Conservation (phyloP, 1,140 invertebrate genomes). For the Mylabris phalerata region DNA sequence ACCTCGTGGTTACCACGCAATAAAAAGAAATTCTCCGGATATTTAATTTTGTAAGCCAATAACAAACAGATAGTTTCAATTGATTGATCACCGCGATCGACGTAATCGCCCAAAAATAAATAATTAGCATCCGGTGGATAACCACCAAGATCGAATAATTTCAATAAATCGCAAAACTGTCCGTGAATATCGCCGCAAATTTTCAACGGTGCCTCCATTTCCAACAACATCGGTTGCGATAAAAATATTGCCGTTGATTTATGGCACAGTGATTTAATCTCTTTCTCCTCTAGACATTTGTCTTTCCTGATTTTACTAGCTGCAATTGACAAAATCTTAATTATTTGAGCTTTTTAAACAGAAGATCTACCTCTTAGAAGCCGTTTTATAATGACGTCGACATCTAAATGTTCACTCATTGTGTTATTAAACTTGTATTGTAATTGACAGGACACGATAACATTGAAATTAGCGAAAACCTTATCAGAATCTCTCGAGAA, state of each 20-base stretch:
- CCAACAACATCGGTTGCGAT: slow-evolving; percentile 93
- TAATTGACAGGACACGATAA: too few relatives aligned
- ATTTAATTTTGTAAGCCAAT: slow-evolving; percentile 91
- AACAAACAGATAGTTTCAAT: slow-evolving; percentile 79
- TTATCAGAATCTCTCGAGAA: too few relatives aligned
- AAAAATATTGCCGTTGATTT: slow-evolving; percentile 96
- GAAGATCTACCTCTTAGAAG: slow-evolving; percentile 6
- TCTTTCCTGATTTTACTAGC: too few relatives aligned
- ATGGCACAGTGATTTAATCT: slow-evolving; percentile 85
- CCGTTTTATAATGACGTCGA: slow-evolving; percentile 17
- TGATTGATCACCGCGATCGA: slow-evolving; percentile 81
- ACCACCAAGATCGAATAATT: slow-evolving; percentile 94
- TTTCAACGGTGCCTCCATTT: slow-evolving; percentile 95
- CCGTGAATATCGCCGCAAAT: slow-evolving; percentile 98
- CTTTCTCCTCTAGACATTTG: slow-evolving; percentile 70
- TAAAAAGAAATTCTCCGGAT: slow-evolving; percentile 89
- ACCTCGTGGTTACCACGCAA: slow-evolving; percentile 81
- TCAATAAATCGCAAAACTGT: slow-evolving; percentile 82
- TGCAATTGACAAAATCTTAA: slow-evolving; percentile 53
- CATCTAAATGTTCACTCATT: slow-evolving; percentile 15
- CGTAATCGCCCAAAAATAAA: slow-evolving; percentile 89
- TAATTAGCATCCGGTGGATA: slow-evolving; percentile 95
- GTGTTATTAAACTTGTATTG: background rate
- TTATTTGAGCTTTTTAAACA: slow-evolving; percentile 4
- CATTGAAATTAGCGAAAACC: too few relatives aligned